A percentile compares a stretch with the other conserved stretches of the same genome.
phyloP scores from a whole-genome alignment of 2,113 vertebrate species.

The Ardeotis arabs region DNA sequence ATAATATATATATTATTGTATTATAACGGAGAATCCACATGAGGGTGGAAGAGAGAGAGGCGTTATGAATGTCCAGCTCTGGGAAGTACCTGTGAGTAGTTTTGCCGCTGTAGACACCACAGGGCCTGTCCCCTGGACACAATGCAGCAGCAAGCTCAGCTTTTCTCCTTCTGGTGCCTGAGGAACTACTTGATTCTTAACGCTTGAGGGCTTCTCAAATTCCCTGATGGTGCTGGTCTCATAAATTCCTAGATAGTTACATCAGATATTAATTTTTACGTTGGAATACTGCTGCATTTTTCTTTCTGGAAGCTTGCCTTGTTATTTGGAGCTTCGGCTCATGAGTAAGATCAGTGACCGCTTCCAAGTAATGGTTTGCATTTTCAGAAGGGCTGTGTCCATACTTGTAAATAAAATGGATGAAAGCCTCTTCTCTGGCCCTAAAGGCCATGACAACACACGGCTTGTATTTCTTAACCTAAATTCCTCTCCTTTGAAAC shows the following conservation, averaged over 20 bases:
- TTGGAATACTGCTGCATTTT: background rate
- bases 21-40: background rate
- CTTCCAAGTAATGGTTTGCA: background rate
- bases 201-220: background rate
- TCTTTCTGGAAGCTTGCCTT: background rate
- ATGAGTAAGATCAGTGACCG: background rate
- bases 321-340: background rate
- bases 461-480: background rate
- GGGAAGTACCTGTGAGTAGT: background rate
- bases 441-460: background rate
- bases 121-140: background rate
- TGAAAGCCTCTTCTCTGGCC: background rate
- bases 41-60: background rate
- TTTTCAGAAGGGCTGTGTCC: background rate
- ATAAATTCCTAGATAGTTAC: background rate
- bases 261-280: background rate
- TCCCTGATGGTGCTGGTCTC: background rate
- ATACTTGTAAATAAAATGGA: background rate
- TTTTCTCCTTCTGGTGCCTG: background rate
- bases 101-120: background rate
- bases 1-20: background rate
- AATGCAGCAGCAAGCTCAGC: background rate
- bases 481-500: background rate
- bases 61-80: background rate
- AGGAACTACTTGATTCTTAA: background rate